Conservation (phyloP, 2,797 vertebrate species). For the Scyliorhinus canicula region DNA sequence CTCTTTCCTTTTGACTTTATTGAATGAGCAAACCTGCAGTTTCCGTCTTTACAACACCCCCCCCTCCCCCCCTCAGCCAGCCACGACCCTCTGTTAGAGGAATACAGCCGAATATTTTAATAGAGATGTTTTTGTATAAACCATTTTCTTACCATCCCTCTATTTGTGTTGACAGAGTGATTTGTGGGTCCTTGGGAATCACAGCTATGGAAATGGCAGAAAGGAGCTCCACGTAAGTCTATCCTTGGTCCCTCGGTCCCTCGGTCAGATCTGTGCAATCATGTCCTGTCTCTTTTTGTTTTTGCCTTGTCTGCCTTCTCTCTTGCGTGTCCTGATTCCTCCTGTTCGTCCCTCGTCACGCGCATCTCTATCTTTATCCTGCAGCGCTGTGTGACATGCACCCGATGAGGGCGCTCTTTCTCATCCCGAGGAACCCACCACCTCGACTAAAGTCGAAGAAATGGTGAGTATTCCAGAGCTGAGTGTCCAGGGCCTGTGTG, state of each 20-base stretch:
- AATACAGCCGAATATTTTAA: background rate
- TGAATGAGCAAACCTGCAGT: background rate
- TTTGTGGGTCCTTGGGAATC: slow-evolving; percentile 93
- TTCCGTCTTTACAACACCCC: background rate
- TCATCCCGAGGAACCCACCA: slow-evolving; percentile 83
- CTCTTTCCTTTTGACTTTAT: background rate
- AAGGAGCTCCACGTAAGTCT: slow-evolving; percentile 90
- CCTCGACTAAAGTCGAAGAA: slow-evolving; percentile 89
- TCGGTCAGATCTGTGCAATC: background rate
- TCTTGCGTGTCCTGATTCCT: background rate
- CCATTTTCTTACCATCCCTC: background rate
- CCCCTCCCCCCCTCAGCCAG: too few relatives aligned
- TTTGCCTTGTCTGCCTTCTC: too few relatives aligned
- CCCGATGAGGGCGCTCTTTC: slow-evolving; percentile 90
- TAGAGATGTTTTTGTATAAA: background rate
- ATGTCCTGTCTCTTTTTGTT: background rate
- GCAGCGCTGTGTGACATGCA: slow-evolving; percentile 91
- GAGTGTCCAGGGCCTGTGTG: background rate
- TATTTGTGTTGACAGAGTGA: slow-evolving; percentile 70
- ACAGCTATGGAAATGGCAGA: slow-evolving; percentile 97
- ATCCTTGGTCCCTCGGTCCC: background rate
- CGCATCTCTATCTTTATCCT: slow-evolving; percentile 47
- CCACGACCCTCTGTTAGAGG: background rate
- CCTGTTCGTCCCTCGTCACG: background rate
- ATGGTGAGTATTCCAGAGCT: slow-evolving; percentile 67